Percentiles rank a stretch among this genome's conserved stretches.
Evolutionary conservation across 2,797 vertebrate species (phyloP).

Genomic region (Vipera ursinii): DNA sequence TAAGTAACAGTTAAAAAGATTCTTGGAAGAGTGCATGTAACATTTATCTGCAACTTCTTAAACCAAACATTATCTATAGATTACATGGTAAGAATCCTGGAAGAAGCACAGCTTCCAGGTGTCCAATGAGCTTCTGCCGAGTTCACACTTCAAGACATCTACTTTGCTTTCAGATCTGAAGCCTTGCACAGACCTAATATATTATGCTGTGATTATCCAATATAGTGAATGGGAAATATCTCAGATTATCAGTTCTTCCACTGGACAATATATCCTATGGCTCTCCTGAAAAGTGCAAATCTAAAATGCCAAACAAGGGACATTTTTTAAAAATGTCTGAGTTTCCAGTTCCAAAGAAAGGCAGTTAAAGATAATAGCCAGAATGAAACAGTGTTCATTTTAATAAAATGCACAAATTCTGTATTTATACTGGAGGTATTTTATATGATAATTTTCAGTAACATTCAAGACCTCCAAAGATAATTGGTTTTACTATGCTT

Average conservation of each 20-base stretch:
- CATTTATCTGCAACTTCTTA: neutral
- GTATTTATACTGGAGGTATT: constrained; percentile 5
- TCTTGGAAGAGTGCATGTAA: neutral
- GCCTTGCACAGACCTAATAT: neutral
- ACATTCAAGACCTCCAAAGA: neutral
- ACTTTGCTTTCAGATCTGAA: neutral
- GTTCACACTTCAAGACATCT: neutral
- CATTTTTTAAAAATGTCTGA: neutral
- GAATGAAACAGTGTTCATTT: constrained; percentile 1
- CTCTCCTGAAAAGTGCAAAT: neutral
- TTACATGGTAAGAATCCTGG: neutral
- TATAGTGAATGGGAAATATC: neutral
- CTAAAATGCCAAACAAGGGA: neutral
- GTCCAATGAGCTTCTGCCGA: neutral
- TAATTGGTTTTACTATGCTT: neutral
- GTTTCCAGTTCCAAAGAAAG: constrained; percentile 8
- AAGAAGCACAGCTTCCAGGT: neutral
- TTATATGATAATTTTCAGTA: constrained; percentile 30
- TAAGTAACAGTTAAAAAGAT: neutral
- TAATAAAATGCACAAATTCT: constrained; percentile 13
- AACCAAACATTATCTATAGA: neutral
- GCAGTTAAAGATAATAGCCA: neutral
- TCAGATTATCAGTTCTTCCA: neutral
- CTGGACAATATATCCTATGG: neutral
- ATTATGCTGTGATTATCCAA: neutral